Base-by-base conservation (phyloP, 2,797 vertebrate genomes). In the Xiphophorus birchmanni region DNA sequence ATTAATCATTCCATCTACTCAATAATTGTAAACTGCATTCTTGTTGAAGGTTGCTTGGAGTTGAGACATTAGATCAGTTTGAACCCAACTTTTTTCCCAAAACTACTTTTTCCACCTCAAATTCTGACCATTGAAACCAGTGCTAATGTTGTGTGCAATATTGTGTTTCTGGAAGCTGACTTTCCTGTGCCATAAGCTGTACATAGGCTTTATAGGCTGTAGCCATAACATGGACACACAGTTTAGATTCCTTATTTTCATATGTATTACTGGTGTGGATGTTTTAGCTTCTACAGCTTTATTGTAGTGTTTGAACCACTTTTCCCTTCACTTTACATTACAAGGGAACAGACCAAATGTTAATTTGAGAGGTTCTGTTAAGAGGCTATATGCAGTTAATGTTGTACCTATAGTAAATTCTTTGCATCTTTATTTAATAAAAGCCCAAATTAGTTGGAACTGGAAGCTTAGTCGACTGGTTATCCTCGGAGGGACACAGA, bases 121-220 rank as follows among this genome's bases (percentile, higher is more conserved):
- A 83, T 47, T 32, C 45, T 81, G 76, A 74, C 54, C 79, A 54
- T 81, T 45, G 2, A 76, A 80, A 54, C 23, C 23, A 44, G 71
- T 79, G 52, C 40, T 84, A 79, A 42, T 86, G 79, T 88, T 89
- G 86, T 86, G 93, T 92, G 91, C 89, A 93, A 93, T 92, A 91
- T 80, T 63, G 50, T 88, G 69, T 80, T 81, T 60, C 37, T 50
- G 63, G 72, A 79, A 56, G 80, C 84, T 56, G 26, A 76, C 69
- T 84, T 87, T 83, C 80, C 89, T 90, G 90, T 87, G 83, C 80
- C 74, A 71, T 81, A 80, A 73, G 87, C 85, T 93, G 91, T 93
- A 94, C 78, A 93, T 91, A 92, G 50, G 89, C 89, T 87, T 73
- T 81, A 45, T 83, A 79, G 79, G 85, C 86, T 79, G 73, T 79